Conservation (phyloP, 1,140 invertebrate genomes). For the Uloborus diversus region DNA sequence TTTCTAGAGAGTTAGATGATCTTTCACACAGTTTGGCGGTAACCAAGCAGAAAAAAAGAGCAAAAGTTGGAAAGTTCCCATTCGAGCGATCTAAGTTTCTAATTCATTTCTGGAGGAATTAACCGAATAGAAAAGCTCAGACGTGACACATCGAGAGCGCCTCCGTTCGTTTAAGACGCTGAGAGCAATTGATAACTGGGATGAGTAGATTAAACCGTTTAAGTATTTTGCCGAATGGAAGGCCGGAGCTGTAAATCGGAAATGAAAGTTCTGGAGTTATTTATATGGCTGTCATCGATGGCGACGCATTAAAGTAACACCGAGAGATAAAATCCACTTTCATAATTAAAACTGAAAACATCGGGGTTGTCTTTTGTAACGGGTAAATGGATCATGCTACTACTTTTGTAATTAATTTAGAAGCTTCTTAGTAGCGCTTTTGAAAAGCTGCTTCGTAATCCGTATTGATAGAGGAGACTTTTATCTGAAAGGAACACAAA, state of each 20-base stretch:
- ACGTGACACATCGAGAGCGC: conserved; percentile 4
- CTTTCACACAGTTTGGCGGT: not conserved
- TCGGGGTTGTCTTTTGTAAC: no score
- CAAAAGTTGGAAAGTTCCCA: not conserved
- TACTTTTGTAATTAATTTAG: no score
- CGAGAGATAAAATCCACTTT: no score
- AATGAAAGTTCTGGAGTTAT: no score
- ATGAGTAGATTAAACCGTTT: conserved; percentile 28
- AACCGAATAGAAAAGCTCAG: not conserved
- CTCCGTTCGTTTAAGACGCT: conserved; percentile 15
- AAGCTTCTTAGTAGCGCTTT: no score
- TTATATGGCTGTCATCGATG: no score
- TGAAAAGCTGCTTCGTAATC: no score
- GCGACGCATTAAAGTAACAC: no score
- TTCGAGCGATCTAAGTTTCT: not conserved
- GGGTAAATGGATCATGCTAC: no score
- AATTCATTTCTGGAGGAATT: conserved; percentile 18
- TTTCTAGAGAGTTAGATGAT: not conserved
- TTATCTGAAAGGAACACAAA: no score
- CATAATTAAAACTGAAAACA: no score
- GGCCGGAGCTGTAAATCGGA: not conserved
- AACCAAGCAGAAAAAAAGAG: not conserved
- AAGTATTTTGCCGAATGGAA: not conserved
- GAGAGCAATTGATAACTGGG: not conserved
- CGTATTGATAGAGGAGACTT: no score